A percentile compares a stretch with the other conserved stretches of the same genome.
Conservation (phyloP, 2,888 invertebrate genomes). For the Plagodis pulveraria region DNA sequence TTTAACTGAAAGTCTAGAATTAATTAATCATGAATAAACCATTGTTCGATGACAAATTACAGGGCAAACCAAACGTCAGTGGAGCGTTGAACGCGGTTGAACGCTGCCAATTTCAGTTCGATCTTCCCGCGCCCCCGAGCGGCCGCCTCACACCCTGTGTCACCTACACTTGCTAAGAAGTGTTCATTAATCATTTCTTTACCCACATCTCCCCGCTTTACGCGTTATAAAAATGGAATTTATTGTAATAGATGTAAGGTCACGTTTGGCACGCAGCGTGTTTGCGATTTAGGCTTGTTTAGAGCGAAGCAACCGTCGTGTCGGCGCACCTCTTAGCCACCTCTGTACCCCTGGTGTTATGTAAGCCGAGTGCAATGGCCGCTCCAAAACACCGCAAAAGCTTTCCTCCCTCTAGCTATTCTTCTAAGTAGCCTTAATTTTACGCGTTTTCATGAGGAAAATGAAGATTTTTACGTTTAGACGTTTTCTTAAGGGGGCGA, state of each 20-base stretch:
- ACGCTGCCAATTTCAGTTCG: slow-evolving; percentile 78
- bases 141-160: slow-evolving; percentile 43
- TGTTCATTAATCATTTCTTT: slow-evolving; percentile 72
- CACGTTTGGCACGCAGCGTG: slow-evolving; percentile 48
- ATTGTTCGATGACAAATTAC: slow-evolving; percentile 59
- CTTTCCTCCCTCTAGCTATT: slow-evolving; percentile 59
- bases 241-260: slow-evolving; percentile 57
- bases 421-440: slow-evolving; percentile 59
- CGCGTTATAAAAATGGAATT: slow-evolving; percentile 54
- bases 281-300: slow-evolving; percentile 50
- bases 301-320: slow-evolving; percentile 37
- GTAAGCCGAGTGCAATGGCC: slow-evolving; percentile 82
- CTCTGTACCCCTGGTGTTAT: slow-evolving; percentile 80
- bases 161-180: slow-evolving; percentile 66
- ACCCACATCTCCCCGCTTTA: slow-evolving; percentile 55
- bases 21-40: slow-evolving; percentile 43
- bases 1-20: slow-evolving; percentile 27
- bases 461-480: slow-evolving; percentile 53
- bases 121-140: slow-evolving; percentile 61
- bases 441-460: slow-evolving; percentile 50
- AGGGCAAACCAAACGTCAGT: slow-evolving; percentile 63
- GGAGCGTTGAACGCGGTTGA: slow-evolving; percentile 53
- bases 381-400: slow-evolving; percentile 65
- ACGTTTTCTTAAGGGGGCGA: slow-evolving; percentile 34
- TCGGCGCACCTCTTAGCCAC: slow-evolving; percentile 70